These are phyloP conservation scores for Octopus sinensis DNA, from an alignment of 1,140 invertebrate species.

Conservation along the genomic window DNA sequence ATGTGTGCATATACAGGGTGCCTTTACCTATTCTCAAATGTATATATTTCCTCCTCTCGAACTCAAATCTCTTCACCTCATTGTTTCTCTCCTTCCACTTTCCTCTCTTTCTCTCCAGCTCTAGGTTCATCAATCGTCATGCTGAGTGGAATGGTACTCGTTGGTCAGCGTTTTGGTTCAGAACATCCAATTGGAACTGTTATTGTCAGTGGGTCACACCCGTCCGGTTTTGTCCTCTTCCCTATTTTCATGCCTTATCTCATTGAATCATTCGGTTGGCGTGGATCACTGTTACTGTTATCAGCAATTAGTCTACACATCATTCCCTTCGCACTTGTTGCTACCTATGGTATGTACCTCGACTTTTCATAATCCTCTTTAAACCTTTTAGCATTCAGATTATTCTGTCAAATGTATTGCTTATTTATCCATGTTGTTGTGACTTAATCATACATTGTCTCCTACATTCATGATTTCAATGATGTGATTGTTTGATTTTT, in stretches of 20 bases:
- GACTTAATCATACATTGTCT: too few relatives aligned
- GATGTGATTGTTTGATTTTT: too few relatives aligned
- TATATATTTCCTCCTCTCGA: too few relatives aligned
- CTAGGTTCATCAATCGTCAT: background rate
- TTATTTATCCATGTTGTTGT: too few relatives aligned
- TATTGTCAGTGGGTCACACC: background rate
- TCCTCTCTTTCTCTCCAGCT: background rate
- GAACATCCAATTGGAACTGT: background rate
- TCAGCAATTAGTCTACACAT: background rate
- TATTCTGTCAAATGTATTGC: too few relatives aligned
- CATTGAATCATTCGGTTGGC: background rate
- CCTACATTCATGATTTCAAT: too few relatives aligned
- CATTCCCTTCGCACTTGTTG: background rate
- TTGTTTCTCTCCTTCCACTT: background rate
- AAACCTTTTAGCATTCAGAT: too few relatives aligned
- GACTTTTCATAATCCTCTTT: too few relatives aligned
- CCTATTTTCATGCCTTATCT: background rate
- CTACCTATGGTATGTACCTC: background rate
- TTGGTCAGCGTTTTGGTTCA: background rate
- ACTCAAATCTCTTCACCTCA: background rate
- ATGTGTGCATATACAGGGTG: too few relatives aligned
- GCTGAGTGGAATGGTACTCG: background rate
- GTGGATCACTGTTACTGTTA: background rate
- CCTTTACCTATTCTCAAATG: too few relatives aligned
- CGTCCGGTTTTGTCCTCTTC: background rate